A percentile compares a stretch with the other conserved stretches of the same genome.
Conservation (phyloP, 92 coral and sea anemone genomes). For the Chrysogorgia sp. region DNA sequence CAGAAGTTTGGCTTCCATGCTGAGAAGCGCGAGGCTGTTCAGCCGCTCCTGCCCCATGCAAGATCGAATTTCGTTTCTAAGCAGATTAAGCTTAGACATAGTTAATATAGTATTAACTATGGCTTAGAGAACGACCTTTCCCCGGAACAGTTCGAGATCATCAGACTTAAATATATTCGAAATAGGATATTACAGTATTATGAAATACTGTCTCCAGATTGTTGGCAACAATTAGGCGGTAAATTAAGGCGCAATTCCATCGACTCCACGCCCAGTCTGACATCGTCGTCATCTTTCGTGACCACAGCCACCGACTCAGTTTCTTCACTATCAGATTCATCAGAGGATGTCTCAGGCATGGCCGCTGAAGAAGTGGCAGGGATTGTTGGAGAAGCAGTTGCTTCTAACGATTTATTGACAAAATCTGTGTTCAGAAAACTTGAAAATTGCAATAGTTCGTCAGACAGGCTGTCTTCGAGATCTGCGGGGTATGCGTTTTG, state of each 20-base stretch:
- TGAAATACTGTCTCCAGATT: neutral
- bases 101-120: neutral
- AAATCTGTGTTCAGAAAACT: too few relatives aligned
- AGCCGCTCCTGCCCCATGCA: neutral
- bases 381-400: neutral
- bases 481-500: slow-evolving; percentile 32
- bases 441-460: too few relatives aligned
- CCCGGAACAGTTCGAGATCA: too few relatives aligned
- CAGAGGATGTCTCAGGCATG: neutral
- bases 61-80: neutral
- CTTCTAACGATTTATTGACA: neutral
- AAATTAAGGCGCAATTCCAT: slow-evolving; percentile 14
- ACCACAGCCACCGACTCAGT: slow-evolving; percentile 1
- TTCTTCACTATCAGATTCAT: neutral
- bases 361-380: neutral
- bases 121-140: neutral
- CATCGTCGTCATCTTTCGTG: slow-evolving; percentile 41
- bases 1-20: neutral
- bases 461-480: slow-evolving; percentile 18
- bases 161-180: neutral
- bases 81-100: neutral
- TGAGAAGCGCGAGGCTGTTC: neutral
- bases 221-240: slow-evolving; percentile 12
- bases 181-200: neutral
- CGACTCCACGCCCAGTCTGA: neutral